These are phyloP conservation scores for Sminthurinus aureus DNA, from an alignment of 2,888 invertebrate species.

Conservation along the genomic window DNA sequence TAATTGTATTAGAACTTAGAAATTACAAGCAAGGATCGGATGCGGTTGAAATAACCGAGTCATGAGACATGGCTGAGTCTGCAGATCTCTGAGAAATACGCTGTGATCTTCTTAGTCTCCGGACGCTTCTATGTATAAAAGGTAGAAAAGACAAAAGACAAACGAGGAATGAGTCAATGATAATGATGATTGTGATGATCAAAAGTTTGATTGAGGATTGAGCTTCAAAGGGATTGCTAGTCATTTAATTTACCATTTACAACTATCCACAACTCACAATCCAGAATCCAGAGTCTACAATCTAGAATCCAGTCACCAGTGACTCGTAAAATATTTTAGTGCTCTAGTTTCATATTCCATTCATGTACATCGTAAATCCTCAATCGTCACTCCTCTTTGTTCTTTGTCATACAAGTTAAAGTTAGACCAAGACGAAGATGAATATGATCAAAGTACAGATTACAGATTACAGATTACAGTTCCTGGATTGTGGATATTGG, in stretches of 20 bases:
- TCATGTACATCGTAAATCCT: not conserved
- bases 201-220: not conserved
- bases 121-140: slow-evolving; percentile 44
- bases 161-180: not conserved
- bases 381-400: slow-evolving; percentile 44
- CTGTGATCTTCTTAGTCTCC: slow-evolving; percentile 67
- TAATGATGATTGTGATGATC: not conserved
- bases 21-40: slow-evolving; percentile 57
- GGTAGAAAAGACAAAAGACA: not conserved
- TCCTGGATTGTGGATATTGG: too few relatives aligned
- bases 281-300: too few relatives aligned
- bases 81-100: slow-evolving; percentile 71
- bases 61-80: slow-evolving; percentile 68
- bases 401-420: slow-evolving; percentile 26
- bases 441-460: too few relatives aligned
- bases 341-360: not conserved
- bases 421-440: too few relatives aligned
- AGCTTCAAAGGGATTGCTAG: not conserved
- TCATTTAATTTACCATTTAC: not conserved
- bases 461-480: too few relatives aligned
- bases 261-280: not conserved
- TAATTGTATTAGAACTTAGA: slow-evolving; percentile 28
- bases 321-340: not conserved
- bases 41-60: slow-evolving; percentile 56
- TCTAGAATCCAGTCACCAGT: not conserved